Percentiles rank a stretch among this genome's conserved stretches.
Evolutionary conservation across 2,113 vertebrate genomes (phyloP).

Genomic region (Silurus glanis): DNA sequence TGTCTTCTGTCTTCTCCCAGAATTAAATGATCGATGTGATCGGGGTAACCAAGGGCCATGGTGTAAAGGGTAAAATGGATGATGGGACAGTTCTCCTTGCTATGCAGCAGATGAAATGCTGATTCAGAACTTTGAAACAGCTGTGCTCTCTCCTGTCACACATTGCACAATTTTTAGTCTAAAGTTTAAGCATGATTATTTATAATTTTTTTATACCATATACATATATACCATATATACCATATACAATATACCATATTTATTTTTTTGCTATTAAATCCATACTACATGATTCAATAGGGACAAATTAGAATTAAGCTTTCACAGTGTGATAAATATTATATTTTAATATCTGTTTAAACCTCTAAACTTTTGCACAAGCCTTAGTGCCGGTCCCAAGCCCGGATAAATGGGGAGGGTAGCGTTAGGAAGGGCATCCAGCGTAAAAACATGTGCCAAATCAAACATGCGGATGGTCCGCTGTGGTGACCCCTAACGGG

Average conservation of each 20-base stretch:
- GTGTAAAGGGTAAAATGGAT: conserved; percentile 84
- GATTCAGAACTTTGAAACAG: not conserved
- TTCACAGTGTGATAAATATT: not conserved
- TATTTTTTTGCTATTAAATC: not conserved
- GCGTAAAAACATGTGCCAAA: too few species aligned
- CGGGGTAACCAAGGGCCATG: conserved; percentile 96
- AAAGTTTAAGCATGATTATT: not conserved
- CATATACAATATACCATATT: not conserved
- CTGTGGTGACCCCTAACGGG: too few species aligned
- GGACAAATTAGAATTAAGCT: not conserved
- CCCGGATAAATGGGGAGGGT: too few species aligned
- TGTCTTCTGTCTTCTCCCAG: conserved; percentile 84
- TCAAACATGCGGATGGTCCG: too few species aligned
- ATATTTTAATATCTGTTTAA: not conserved
- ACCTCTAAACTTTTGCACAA: not conserved
- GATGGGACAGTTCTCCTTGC: not conserved
- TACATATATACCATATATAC: too few species aligned
- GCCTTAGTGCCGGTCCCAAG: too few species aligned
- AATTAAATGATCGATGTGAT: conserved; percentile 99
- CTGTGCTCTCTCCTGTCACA: too few species aligned
- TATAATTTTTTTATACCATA: not conserved
- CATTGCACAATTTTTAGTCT: not conserved
- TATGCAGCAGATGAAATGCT: not conserved
- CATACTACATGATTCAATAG: not conserved
- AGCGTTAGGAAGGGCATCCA: too few species aligned